Conservation (phyloP, 2,888 invertebrate species). For the Plagiodera versicolora region DNA sequence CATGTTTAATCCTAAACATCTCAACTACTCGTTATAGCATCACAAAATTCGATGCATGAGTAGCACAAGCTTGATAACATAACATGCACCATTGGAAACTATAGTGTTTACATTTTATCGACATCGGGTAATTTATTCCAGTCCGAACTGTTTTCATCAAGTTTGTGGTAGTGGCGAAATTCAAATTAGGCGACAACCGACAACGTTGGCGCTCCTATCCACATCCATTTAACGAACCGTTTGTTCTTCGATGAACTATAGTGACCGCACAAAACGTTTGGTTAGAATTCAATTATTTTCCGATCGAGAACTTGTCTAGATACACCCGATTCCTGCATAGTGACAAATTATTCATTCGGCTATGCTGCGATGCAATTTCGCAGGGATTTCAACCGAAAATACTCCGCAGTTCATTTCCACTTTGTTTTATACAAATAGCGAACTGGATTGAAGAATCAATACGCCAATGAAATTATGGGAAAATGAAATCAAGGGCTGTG, state of each 20-base stretch:
- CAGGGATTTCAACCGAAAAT: background rate
- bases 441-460: too few relatives aligned
- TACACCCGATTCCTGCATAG: background rate
- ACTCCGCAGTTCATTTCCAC: background rate
- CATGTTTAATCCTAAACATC: too few relatives aligned
- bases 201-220: background rate
- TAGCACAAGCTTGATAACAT: too few relatives aligned
- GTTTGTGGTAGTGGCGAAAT: background rate
- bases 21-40: too few relatives aligned
- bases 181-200: slow-evolving; percentile 3
- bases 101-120: background rate
- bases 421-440: too few relatives aligned
- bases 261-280: slow-evolving; percentile 18
- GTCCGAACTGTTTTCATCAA: background rate
- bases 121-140: background rate
- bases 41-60: too few relatives aligned
- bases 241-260: slow-evolving; percentile 15
- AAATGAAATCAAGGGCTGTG: too few relatives aligned
- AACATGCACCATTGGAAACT: too few relatives aligned
- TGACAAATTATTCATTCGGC: background rate
- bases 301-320: slow-evolving; percentile 1
- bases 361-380: background rate
- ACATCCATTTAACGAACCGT: slow-evolving; percentile 14
- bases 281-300: slow-evolving; percentile 20
- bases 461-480: too few relatives aligned